Evolutionary conservation across 1,140 invertebrate genomes (phyloP).

Genomic region (Dreissena rostriformis): DNA sequence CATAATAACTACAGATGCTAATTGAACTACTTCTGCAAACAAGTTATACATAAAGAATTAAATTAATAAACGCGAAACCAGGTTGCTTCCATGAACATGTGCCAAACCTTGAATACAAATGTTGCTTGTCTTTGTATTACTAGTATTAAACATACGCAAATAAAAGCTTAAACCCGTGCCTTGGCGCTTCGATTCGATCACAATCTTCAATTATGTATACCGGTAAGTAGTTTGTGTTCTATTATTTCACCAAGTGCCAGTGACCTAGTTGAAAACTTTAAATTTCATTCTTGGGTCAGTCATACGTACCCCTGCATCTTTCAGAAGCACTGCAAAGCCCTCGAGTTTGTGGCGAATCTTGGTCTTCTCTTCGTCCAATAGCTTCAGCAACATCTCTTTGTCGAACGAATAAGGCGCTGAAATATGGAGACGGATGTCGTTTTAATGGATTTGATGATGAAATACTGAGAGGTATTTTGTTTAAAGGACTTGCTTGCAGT

Average conservation of each 20-base stretch:
- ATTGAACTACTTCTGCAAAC: no score
- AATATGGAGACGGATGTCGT: background rate
- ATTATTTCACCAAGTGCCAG: background rate
- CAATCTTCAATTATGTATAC: no score
- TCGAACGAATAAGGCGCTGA: constrained; percentile 55
- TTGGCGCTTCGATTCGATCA: background rate
- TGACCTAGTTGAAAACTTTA: background rate
- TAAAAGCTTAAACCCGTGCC: background rate
- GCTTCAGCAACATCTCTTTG: constrained; percentile 41
- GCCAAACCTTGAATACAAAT: no score
- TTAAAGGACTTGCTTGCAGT: no score
- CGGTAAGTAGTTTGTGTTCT: background rate
- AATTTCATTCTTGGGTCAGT: background rate
- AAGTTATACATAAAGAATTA: no score
- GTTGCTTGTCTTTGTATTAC: no score
- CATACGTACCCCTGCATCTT: constrained; percentile 36
- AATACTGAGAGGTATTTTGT: background rate
- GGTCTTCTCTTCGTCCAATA: constrained; percentile 48
- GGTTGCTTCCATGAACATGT: no score
- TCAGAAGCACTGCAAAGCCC: constrained; percentile 30
- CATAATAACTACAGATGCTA: no score
- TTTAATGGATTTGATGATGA: background rate
- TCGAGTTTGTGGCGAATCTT: constrained; percentile 49
- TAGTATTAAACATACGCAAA: no score
- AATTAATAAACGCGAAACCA: no score